These are phyloP conservation scores for Popillia japonica DNA, from an alignment of 1,140 invertebrate species.

Conservation along the genomic window DNA sequence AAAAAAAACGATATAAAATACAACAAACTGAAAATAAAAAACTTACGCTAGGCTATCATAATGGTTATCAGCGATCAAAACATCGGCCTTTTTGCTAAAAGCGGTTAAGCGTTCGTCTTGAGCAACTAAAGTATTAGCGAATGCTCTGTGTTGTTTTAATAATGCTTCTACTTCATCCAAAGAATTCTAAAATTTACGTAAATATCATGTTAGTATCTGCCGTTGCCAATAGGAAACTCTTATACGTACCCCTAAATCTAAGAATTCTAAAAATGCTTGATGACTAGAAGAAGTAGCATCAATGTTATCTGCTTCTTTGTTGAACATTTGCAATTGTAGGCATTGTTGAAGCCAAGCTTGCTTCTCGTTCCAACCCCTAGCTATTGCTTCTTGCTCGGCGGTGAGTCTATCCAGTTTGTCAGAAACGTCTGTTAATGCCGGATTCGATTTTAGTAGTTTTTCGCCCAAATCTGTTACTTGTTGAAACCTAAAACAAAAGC, in stretches of 20 bases:
- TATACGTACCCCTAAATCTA: constrained; percentile 81
- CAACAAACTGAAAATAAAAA: constrained; percentile 16
- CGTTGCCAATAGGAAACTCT: neutral
- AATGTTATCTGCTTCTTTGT: constrained; percentile 96
- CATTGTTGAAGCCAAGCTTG: constrained; percentile 85
- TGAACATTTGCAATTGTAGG: constrained; percentile 89
- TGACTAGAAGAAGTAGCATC: constrained; percentile 94
- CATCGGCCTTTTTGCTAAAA: constrained; percentile 87
- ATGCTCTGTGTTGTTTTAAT: constrained; percentile 92
- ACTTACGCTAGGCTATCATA: constrained; percentile 86
- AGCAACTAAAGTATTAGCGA: constrained; percentile 90
- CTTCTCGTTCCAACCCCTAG: constrained; percentile 83
- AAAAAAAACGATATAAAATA: neutral
- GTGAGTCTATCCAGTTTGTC: constrained; percentile 78
- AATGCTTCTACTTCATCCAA: constrained; percentile 95
- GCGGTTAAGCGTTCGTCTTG: constrained; percentile 91
- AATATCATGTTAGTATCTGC: neutral
- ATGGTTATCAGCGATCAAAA: constrained; percentile 83
- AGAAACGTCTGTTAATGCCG: constrained; percentile 72
- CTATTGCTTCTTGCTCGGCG: constrained; percentile 79
- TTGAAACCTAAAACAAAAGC: constrained; percentile 67
- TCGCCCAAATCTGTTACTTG: constrained; percentile 81
- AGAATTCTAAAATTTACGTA: constrained; percentile 68
- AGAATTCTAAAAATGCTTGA: constrained; percentile 91
- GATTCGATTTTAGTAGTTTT: constrained; percentile 76